Percentiles rank a stretch among this genome's conserved stretches.
Conservation (phyloP, 2,113 vertebrate genomes). For the Trachemys scripta region DNA sequence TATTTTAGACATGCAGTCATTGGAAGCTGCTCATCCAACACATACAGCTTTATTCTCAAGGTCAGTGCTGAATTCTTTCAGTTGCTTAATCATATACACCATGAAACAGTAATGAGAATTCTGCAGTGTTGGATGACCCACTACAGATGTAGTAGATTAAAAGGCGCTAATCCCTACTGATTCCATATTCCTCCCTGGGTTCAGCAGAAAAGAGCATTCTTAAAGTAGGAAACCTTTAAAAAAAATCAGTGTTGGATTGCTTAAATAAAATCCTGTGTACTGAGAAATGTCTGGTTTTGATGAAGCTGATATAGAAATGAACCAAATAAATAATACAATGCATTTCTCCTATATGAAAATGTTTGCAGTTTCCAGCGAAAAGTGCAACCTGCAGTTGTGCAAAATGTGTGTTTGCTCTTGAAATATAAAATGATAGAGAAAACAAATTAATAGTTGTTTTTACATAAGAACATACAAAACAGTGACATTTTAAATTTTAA, state of each 20-base stretch:
- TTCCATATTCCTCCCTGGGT: conserved; percentile 67
- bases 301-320: conserved; percentile 74
- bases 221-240: conserved; percentile 45
- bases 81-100: conserved; percentile 71
- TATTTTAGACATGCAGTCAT: conserved; percentile 62
- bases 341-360: conserved; percentile 10
- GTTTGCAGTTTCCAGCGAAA: conserved; percentile 49
- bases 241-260: conserved; percentile 32
- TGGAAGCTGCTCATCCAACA: conserved; percentile 72
- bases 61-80: conserved; percentile 68
- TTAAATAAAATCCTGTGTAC: conserved; percentile 34
- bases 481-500: conserved; percentile 47
- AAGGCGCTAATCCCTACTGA: conserved; percentile 81
- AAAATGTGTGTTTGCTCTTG: conserved; percentile 37
- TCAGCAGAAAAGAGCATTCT: conserved; percentile 67
- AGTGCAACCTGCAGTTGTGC: conserved; percentile 11
- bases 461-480: conserved; percentile 40
- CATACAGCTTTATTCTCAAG: conserved; percentile 74
- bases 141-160: conserved; percentile 86
- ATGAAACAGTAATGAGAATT: conserved; percentile 68
- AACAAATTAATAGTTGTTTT: conserved; percentile 21
- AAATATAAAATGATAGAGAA: conserved; percentile 47
- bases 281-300: conserved; percentile 77
- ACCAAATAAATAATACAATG: conserved; percentile 49
- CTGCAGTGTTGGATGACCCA: conserved; percentile 63